Base-by-base conservation (phyloP, 2,113 vertebrate species). In the Acrocephalus kingi region DNA sequence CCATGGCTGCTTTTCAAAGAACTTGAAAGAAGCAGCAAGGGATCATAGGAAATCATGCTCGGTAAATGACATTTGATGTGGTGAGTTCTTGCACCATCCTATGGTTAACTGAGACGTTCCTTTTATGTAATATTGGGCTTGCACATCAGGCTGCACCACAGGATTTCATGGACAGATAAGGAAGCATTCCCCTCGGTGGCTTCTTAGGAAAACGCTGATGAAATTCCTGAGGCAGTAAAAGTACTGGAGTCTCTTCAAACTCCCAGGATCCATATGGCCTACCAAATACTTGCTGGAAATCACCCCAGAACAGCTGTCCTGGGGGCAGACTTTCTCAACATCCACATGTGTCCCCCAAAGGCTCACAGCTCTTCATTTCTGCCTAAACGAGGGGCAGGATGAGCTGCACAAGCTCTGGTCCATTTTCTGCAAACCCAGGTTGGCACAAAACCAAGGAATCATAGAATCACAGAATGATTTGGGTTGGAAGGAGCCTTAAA, bases 1-100 rank as follows among this genome's bases (percentile, higher is more conserved):
- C 86, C 51, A 45, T 95, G 94, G 91, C 90, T 91, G 35, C 71
- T 83, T 83, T 93, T 83, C 94, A 93, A 67, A 84, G 82, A 72
- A 74, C 83, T 81, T 93, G 89, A 93, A 94, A 95, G 61, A 72
- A 94, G 87, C 61, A 78, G 77, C 64, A 61, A 84, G 64, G 52
- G 48, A 51, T 51, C 73, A 25, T 87, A 90, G 94, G 90, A 92
- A 96, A 81, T 86, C 72, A 30, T 83, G 67, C 72, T 83, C 28
- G 23, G 48, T 79, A 78, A 91, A 55, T 78, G 64, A 72, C 82
- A 96, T 96, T 95, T 96, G 93, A 95, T 97, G 96, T 96, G 96
- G 95, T 67, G 86, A 88, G 75, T 78, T 96, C 90, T 97, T 96
- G 88, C 94, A 93, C 95, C 96, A 97, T 81, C 49, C 61, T n/a